Base-by-base conservation (phyloP, 2,113 vertebrate genomes). In the Pachycephala philippinensis region DNA sequence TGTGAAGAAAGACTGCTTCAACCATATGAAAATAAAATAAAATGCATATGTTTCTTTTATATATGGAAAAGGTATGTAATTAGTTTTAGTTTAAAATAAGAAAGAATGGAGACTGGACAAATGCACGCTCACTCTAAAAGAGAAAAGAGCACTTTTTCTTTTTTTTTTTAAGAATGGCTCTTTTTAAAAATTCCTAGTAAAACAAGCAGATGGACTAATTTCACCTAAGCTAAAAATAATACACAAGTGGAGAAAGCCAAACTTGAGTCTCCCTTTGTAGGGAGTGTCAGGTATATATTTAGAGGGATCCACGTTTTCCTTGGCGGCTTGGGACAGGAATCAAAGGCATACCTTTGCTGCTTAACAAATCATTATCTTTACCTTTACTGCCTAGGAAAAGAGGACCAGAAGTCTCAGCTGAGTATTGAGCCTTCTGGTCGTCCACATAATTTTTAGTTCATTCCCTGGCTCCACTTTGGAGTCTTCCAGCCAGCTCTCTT, bases 21-120 rank as follows among this genome's bases (percentile, higher is more conserved):
- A 78, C 66, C 80, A 90, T 60, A 96, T 90, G 84, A 97, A 96
- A 97, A 92, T 91, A 68, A 84, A 96, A 97, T 94, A 96, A 96
- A 94, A 77, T 70, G 9, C 82, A 83, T 69, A 65, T 84, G 94
- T 42, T 90, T 72, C 82, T 92, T 93, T 96, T 72, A 85, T 50
- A 69, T 53, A 57, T 50, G 71, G 66, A 92, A 90, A 94, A 95
- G 88, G 63, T 86, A 80, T 63, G 75, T 57, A 88, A 95, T 96
- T 93, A 94, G 49, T 69, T 93, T 70, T 54, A 74, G 30, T 52
- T 84, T 80, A 77, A 91, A 87, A 85, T 24, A 64, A 72, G 80
- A 64, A 90, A 70, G 83, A 84, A 59, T 10, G 30, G 60, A 71
- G 53, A 9, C 33, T 72, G 57, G 26, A 40, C 47, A 28, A 76